Evolutionary conservation across 2,113 vertebrate genomes (phyloP).

Genomic region (Syngnathus typhle): DNA sequence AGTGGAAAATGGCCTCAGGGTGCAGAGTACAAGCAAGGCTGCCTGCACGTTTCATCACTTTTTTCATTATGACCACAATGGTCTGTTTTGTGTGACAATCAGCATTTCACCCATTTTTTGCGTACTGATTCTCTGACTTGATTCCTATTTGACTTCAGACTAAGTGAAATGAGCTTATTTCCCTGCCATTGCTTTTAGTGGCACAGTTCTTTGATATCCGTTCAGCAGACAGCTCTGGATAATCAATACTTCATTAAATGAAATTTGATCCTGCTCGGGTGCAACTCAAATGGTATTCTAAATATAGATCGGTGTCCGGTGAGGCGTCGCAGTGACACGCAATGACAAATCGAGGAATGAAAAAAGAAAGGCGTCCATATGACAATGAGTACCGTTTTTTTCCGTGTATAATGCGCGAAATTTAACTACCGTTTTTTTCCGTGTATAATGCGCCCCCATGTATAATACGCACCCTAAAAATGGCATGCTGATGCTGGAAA

Average conservation of each 20-base stretch:
- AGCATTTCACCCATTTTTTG: neutral
- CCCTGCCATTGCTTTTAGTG: neutral
- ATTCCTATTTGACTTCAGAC: neutral
- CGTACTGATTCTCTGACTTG: neutral
- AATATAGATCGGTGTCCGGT: slow-evolving; percentile 20
- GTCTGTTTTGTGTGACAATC: neutral
- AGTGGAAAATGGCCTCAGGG: slow-evolving; percentile 62
- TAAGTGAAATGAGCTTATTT: neutral
- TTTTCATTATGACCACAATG: neutral
- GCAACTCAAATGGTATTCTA: slow-evolving; percentile 10
- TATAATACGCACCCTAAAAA: no score
- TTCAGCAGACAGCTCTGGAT: slow-evolving; percentile 12
- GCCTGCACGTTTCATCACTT: neutral
- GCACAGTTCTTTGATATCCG: neutral
- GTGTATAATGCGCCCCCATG: no score
- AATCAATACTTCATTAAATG: slow-evolving; percentile 59
- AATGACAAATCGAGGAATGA: neutral
- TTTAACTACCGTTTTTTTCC: no score
- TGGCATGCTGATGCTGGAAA: no score
- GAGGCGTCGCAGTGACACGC: neutral
- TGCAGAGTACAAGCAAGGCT: neutral
- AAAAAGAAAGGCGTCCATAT: no score
- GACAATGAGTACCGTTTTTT: no score
- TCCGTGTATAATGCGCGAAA: no score
- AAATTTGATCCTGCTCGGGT: slow-evolving; percentile 25